Evolutionary conservation across 2,888 invertebrate genomes (phyloP), one percentile per base, ranked within the genome.

Genomic region (Morpho achilles): DNA sequence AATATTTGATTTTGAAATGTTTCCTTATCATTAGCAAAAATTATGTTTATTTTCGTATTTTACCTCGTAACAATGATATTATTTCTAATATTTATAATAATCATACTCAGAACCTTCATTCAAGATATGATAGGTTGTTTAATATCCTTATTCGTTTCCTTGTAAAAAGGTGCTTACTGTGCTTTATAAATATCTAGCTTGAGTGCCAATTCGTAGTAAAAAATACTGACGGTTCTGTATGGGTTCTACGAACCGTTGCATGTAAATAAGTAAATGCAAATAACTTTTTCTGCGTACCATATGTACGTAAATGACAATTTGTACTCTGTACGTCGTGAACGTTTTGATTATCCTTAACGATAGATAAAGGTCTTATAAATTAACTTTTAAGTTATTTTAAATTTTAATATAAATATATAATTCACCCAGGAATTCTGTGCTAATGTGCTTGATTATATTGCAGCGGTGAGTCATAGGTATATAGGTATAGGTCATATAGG

Each of bases 161-260:
- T 51, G 59, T 59, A 61, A 47, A 45, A 50, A 52, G 22, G 44
- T 50, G 48, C 53, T 59, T 56, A 50, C 45, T 9, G 50, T 52
- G 48, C 41, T 40, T 54, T 54, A 59, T 61, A 61, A 61, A 61
- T 60, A 57, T 47, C 50, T 58, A 55, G 23, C 48, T 56, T 44
- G 52, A 58, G 56, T 63, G 53, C 46, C 43, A 48, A 51, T 63
- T 63, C 65, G 42, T 44, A 60, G 59, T 60, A 63, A 61, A 56
- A 56, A 46, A 42, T 46, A 50, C 50, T 60, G 51, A 52, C 49
- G 43, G 23, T 50, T 42, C 49, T 46, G 8, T 32, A 22, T 16
- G 9, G 9, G 46, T 62, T 57, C 59, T 48, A 22, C 45, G 63
- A 60, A 65, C 32, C 53, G 42, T 44, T 57, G 10, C 48, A 55